These are phyloP conservation scores for Cygnus buccinator DNA, from an alignment of 2,113 vertebrate genomes.

Conservation along the genomic window DNA sequence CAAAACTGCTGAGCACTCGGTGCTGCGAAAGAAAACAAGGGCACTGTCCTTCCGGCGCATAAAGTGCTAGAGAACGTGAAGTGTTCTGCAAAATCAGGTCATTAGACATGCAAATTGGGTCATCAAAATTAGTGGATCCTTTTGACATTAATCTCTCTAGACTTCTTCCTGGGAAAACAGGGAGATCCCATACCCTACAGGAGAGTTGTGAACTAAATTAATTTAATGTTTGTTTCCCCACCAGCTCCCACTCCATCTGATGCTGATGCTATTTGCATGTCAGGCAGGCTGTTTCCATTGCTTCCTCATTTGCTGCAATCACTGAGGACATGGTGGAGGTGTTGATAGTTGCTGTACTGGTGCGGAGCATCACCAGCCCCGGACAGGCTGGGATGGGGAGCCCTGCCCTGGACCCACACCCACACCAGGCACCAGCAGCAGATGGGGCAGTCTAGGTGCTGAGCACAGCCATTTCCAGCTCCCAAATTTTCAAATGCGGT, in stretches of 20 bases:
- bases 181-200: conserved; percentile 72
- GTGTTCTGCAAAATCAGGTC: conserved; percentile 68
- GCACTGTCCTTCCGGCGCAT: conserved; percentile 56
- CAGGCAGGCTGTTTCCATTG: neutral
- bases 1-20: conserved; percentile 33
- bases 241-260: conserved; percentile 44
- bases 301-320: neutral
- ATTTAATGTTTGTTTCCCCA: conserved; percentile 70
- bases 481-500: neutral
- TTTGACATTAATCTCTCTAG: conserved; percentile 74
- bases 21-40: conserved; percentile 57
- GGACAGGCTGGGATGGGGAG: neutral
- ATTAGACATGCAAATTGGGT: conserved; percentile 72
- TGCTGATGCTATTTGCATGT: conserved; percentile 47
- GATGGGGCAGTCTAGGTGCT: neutral
- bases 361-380: rapidly evolving
- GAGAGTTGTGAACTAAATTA: conserved; percentile 74
- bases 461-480: neutral
- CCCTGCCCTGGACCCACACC: neutral
- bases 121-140: conserved; percentile 74
- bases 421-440: neutral
- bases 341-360: rapidly evolving
- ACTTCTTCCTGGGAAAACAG: conserved; percentile 66
- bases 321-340: rapidly evolving
- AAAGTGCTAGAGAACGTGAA: conserved; percentile 31